A percentile compares a stretch with the other conserved stretches of the same genome.
These are phyloP conservation scores for Brotula barbata DNA, from an alignment of 2,797 vertebrate species.

Conservation along the genomic window DNA sequence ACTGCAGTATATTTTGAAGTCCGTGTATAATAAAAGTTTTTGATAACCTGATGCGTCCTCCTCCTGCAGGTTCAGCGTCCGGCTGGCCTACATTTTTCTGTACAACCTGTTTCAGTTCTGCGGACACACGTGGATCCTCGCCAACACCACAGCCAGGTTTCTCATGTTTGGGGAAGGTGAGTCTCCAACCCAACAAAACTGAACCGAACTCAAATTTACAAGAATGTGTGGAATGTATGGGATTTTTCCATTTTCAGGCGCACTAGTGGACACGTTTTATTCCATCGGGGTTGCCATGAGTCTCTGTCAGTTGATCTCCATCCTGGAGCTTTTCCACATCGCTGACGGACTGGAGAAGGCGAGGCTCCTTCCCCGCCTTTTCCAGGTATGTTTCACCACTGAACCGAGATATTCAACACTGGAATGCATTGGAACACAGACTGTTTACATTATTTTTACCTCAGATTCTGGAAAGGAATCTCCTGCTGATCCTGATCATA, in stretches of 20 bases:
- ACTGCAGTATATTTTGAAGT: no score
- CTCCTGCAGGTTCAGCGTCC: conserved; percentile 77
- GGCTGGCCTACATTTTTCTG: conserved; percentile 81
- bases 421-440: background rate
- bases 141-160: conserved; percentile 89
- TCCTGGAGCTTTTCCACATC: conserved; percentile 90
- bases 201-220: no score
- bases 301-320: conserved; percentile 86
- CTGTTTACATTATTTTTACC: background rate
- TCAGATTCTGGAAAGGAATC: conserved; percentile 88
- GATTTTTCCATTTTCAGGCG: conserved; percentile 74
- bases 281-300: conserved; percentile 91
- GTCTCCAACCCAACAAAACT: background rate
- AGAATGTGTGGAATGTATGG: no score
- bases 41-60: background rate
- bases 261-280: conserved; percentile 90
- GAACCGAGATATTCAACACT: background rate
- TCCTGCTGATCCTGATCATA: conserved; percentile 87
- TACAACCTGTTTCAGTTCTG: conserved; percentile 96
- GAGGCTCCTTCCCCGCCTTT: conserved; percentile 82
- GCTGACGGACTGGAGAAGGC: conserved; percentile 84
- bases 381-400: conserved; percentile 79
- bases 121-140: conserved; percentile 94
- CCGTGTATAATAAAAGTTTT: no score
- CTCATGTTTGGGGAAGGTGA: conserved; percentile 92